Conservation (phyloP, 2,113 vertebrate genomes). For the Pygoscelis adeliae region DNA sequence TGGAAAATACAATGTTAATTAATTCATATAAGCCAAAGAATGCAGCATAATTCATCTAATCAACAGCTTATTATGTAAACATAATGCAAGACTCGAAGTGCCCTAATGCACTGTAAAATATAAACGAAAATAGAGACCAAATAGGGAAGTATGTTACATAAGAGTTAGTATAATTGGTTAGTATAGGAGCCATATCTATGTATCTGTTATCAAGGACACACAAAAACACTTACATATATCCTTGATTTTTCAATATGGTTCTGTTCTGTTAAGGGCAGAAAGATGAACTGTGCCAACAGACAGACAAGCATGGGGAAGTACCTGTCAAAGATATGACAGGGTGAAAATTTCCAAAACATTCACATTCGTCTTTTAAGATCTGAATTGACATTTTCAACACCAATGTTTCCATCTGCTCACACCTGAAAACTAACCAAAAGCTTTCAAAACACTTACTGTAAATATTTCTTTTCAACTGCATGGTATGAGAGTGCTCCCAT, state of each 20-base stretch:
- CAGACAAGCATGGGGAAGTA: not conserved
- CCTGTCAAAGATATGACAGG: not conserved
- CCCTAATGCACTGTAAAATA: not conserved
- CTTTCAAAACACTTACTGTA: not conserved
- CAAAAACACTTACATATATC: not conserved
- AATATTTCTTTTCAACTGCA: not conserved
- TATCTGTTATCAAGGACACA: not conserved
- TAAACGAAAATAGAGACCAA: not conserved
- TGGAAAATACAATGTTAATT: constrained; percentile 3
- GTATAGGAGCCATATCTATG: not conserved
- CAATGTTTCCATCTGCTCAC: not conserved
- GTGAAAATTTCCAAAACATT: not conserved
- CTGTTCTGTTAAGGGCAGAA: not conserved
- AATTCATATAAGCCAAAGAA: not conserved
- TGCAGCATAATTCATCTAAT: not conserved
- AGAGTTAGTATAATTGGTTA: not conserved
- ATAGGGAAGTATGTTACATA: not conserved
- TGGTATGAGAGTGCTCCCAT: not conserved
- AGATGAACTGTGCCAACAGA: not conserved
- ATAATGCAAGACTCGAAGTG: not conserved
- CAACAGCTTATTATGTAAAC: not conserved
- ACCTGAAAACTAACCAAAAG: not conserved
- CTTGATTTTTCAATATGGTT: not conserved
- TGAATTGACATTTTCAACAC: not conserved
- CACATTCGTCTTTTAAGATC: not conserved